These are phyloP conservation scores for Galaxias olidus DNA, from an alignment of 2,797 vertebrate species.

Conservation along the genomic window DNA sequence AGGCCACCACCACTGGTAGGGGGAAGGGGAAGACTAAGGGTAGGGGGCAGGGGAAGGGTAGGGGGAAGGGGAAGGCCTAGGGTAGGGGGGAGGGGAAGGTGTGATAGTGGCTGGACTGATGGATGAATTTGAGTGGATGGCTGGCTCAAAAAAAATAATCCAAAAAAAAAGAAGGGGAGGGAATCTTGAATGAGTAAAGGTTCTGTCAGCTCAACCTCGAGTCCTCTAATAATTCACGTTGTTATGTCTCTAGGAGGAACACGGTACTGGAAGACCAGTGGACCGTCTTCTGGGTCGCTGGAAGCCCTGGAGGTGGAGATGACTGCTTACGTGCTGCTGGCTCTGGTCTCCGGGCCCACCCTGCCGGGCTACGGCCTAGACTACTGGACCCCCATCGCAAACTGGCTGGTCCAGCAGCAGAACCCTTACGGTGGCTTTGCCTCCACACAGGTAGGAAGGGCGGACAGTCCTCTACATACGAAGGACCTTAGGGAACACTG, in stretches of 20 bases:
- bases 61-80: neutral
- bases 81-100: neutral
- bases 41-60: no score
- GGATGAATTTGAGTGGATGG: neutral
- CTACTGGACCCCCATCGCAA: conserved; percentile 68
- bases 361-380: conserved; percentile 62
- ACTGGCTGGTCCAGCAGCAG: conserved; percentile 80
- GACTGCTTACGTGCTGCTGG: conserved; percentile 80
- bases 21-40: no score
- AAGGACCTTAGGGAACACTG: no score
- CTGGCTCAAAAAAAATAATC: no score
- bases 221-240: no score
- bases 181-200: no score
- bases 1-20: conserved; percentile 48
- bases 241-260: conserved; percentile 44
- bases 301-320: conserved; percentile 84
- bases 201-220: neutral
- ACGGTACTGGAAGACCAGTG: conserved; percentile 61
- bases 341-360: conserved; percentile 73
- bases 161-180: no score
- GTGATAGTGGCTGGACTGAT: neutral
- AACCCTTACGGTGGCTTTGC: conserved; percentile 84
- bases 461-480: no score
- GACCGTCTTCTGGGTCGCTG: conserved; percentile 20
- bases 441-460: conserved; percentile 82